phyloP scores from a whole-genome alignment of 2,113 vertebrate species.

The Mustelus asterias region DNA sequence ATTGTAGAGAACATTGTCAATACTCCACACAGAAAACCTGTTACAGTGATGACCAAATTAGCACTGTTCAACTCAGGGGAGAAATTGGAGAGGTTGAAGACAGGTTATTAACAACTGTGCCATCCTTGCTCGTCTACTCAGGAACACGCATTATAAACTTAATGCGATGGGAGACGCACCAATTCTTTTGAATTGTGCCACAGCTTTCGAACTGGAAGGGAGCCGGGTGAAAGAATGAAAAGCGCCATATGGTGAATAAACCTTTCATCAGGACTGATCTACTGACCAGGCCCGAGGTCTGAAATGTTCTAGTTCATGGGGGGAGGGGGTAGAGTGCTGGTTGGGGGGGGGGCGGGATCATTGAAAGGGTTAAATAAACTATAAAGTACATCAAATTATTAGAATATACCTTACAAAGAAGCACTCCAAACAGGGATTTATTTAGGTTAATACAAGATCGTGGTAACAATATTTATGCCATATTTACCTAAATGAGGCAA shows the following conservation, averaged over 20 bases:
- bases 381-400: conserved; percentile 61
- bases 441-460: conserved; percentile 82
- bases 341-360: conserved; percentile 41
- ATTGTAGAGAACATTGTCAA: background rate
- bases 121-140: background rate
- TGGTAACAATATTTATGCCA: conserved; percentile 89
- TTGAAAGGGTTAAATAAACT: conserved; percentile 58
- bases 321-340: too few species aligned
- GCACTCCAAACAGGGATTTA: conserved; percentile 67
- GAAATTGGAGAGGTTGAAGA: background rate
- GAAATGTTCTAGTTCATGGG: conserved; percentile 34
- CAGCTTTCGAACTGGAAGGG: background rate
- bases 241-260: background rate
- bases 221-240: background rate
- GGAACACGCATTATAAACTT: background rate
- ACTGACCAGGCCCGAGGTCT: background rate
- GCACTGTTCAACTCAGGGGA: background rate
- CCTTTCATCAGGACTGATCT: background rate
- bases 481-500: conserved; percentile 94
- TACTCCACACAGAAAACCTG: too few species aligned
- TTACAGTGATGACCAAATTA: background rate
- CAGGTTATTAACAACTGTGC: background rate
- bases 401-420: conserved; percentile 64
- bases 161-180: background rate
- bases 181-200: background rate